phyloP scores from a whole-genome alignment of 1,140 invertebrate genomes.

The Trichonephila clavata region DNA sequence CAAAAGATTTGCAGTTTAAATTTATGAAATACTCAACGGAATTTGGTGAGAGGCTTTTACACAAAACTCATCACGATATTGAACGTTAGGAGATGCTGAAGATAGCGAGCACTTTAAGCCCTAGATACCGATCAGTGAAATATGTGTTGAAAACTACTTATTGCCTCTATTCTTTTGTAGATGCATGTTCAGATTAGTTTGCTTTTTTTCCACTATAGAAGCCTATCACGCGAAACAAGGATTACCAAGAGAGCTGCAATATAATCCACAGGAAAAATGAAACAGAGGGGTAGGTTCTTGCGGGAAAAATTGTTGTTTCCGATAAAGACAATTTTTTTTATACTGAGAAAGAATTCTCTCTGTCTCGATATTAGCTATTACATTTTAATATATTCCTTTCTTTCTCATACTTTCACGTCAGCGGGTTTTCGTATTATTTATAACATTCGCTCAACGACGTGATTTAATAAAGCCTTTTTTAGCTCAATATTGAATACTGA shows the following conservation, averaged over 20 bases:
- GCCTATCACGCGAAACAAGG: conserved; percentile 57
- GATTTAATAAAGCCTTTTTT: neutral
- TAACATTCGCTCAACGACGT: neutral
- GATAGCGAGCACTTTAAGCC: conserved; percentile 1
- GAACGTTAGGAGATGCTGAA: conserved; percentile 1
- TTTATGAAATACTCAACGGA: conserved; percentile 29
- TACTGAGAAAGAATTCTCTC: neutral
- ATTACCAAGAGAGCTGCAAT: conserved; percentile 52
- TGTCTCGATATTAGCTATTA: neutral
- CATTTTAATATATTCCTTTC: neutral
- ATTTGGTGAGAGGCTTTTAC: neutral
- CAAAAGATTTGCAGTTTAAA: conserved; percentile 35
- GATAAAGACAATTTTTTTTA: neutral
- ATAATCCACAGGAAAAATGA: conserved; percentile 37
- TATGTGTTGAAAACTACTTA: conserved; percentile 59
- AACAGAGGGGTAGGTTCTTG: neutral
- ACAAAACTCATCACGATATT: conserved; percentile 24
- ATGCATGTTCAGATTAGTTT: conserved; percentile 65
- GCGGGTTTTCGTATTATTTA: neutral
- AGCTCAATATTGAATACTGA: neutral
- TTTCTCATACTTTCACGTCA: neutral
- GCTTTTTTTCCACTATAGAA: neutral
- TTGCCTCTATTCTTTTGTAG: conserved; percentile 27
- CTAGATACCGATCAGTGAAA: conserved; percentile 56
- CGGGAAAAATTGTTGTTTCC: conserved; percentile 26